A percentile compares a stretch with the other conserved stretches of the same genome.
phyloP scores from a whole-genome alignment of 2,888 invertebrate genomes.

The Lepidocyrtinus sp. region DNA sequence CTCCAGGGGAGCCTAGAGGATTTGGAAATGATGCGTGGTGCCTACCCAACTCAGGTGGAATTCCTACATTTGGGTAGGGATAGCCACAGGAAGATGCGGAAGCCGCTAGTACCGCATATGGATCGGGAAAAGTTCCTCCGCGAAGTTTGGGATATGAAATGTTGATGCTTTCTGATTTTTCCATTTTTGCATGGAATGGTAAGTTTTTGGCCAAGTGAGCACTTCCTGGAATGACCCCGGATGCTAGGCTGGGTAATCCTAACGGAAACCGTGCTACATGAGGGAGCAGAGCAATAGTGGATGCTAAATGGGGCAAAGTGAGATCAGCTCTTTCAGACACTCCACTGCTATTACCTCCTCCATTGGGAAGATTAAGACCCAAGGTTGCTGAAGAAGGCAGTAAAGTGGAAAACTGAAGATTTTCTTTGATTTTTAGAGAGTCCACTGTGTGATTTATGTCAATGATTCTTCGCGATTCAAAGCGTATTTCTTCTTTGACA shows the following conservation, averaged over 20 bases:
- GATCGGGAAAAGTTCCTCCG: constrained; percentile 50
- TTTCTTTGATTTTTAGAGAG: constrained; percentile 69
- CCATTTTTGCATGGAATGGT: constrained; percentile 61
- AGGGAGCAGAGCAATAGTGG: constrained; percentile 64
- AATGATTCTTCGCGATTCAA: constrained; percentile 67
- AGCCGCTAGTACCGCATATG: constrained; percentile 59
- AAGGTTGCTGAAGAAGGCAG: constrained; percentile 47
- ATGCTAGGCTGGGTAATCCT: constrained; percentile 41
- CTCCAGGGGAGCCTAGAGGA: constrained; percentile 41
- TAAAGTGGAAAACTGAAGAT: constrained; percentile 67
- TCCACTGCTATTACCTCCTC: not conserved
- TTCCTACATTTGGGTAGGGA: constrained; percentile 56
- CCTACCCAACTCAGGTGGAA: constrained; percentile 46
- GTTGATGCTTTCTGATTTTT: constrained; percentile 65
- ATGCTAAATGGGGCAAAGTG: constrained; percentile 54
- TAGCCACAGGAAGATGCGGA: constrained; percentile 70
- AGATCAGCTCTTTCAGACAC: constrained; percentile 48
- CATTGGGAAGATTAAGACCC: constrained; percentile 30
- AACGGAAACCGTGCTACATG: constrained; percentile 64
- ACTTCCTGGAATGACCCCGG: constrained; percentile 28
- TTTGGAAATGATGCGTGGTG: constrained; percentile 37
- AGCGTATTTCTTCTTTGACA: constrained; percentile 68
- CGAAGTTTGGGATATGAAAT: constrained; percentile 59
- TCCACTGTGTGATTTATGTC: constrained; percentile 68
- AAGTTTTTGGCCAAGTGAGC: constrained; percentile 33